Conservation (phyloP, 1,140 invertebrate genomes). For the Leptopilina clavipes region DNA sequence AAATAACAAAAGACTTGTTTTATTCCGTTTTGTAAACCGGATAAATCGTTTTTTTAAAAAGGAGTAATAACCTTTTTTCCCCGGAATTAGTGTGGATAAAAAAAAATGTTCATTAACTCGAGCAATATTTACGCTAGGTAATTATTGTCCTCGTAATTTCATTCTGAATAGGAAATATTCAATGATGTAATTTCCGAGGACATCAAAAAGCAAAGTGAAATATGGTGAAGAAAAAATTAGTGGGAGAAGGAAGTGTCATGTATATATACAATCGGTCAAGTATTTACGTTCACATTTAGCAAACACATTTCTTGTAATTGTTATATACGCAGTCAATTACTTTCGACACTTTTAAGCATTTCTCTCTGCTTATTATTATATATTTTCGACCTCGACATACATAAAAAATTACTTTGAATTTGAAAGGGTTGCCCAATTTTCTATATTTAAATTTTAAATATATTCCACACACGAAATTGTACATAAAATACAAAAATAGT, state of each 20-base stretch:
- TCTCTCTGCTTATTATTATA: slow-evolving; percentile 3
- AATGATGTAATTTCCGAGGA: slow-evolving; percentile 27
- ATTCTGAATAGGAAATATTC: slow-evolving; percentile 23
- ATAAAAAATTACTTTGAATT: slow-evolving; percentile 19
- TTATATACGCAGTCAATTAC: background rate
- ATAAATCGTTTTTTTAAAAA: background rate
- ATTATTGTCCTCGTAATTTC: slow-evolving; percentile 12
- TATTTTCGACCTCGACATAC: slow-evolving; percentile 7
- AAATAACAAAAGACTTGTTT: no score
- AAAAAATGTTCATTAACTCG: slow-evolving; percentile 18
- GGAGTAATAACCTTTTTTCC: slow-evolving; percentile 6
- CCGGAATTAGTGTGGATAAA: background rate
- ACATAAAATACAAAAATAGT: background rate
- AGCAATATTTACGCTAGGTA: slow-evolving; percentile 10
- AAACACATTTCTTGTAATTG: slow-evolving; percentile 2
- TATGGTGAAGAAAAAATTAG: background rate
- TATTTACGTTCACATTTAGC: slow-evolving; percentile 2
- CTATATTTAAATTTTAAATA: background rate
- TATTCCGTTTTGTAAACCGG: background rate
- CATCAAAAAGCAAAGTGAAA: slow-evolving; percentile 20
- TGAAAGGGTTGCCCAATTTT: background rate
- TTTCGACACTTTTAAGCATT: background rate
- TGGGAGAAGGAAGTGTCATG: background rate
- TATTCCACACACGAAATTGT: background rate
- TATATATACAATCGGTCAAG: background rate